phyloP scores from a whole-genome alignment of 2,113 vertebrate genomes.

The Anseranas semipalmata region DNA sequence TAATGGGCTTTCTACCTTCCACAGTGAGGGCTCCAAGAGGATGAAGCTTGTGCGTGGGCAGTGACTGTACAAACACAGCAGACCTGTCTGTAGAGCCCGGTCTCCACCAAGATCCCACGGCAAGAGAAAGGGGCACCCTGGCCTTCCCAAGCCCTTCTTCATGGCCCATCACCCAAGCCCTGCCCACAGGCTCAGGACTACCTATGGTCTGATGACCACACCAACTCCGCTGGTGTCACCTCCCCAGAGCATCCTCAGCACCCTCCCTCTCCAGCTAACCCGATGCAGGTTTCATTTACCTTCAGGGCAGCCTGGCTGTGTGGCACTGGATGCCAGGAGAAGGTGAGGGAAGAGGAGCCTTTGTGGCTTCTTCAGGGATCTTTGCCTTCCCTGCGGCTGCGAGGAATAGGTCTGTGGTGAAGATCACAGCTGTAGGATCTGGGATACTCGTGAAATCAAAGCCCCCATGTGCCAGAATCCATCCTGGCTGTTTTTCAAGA shows the following conservation, averaged over 20 bases:
- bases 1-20: neutral
- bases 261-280: neutral
- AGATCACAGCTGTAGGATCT: neutral
- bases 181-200: fast-evolving
- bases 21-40: fast-evolving
- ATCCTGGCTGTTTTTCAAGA: neutral
- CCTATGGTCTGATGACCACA: neutral
- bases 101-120: neutral
- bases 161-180: neutral
- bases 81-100: neutral
- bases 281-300: neutral
- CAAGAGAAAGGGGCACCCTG: neutral
- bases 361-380: neutral
- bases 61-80: neutral
- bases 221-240: neutral
- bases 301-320: neutral
- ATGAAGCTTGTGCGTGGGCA: neutral
- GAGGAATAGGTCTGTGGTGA: neutral
- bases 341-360: neutral
- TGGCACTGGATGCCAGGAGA: neutral
- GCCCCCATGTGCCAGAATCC: neutral
- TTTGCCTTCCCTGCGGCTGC: neutral
- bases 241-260: neutral
- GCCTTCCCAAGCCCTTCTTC: neutral
- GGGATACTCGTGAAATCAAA: neutral